Evolutionary conservation across 2,113 vertebrate species (phyloP).

Genomic region (Caranx ignobilis): DNA sequence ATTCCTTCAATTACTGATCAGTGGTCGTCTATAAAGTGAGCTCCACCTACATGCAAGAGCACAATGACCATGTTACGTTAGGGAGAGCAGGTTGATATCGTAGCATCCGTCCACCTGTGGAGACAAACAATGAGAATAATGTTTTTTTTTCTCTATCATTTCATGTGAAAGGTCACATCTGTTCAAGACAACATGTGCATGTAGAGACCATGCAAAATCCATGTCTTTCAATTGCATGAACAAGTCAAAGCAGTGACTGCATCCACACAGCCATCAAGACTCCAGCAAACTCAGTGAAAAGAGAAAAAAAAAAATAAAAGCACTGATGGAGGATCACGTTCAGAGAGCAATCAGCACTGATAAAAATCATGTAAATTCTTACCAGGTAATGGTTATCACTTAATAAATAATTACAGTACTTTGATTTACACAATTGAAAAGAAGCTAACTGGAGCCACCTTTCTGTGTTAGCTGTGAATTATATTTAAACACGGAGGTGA

Average conservation of each 20-base stretch:
- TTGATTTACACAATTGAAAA: not conserved
- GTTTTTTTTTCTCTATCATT: too few relatives aligned
- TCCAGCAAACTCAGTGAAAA: too few relatives aligned
- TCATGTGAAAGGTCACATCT: not conserved
- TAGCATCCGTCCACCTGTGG: slow-evolving; percentile 96
- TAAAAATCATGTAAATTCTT: too few relatives aligned
- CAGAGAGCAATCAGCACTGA: too few relatives aligned
- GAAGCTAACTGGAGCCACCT: too few relatives aligned
- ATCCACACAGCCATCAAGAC: too few relatives aligned
- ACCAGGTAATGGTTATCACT: not conserved
- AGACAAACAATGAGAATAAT: slow-evolving; percentile 18
- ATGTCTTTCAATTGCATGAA: not conserved
- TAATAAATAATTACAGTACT: not conserved
- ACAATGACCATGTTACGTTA: slow-evolving; percentile 79
- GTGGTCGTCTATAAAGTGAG: not conserved
- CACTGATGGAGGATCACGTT: too few relatives aligned
- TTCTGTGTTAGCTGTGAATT: not conserved
- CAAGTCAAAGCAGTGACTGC: too few relatives aligned
- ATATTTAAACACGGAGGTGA: too few relatives aligned
- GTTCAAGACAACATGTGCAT: not conserved
- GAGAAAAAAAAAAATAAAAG: too few relatives aligned
- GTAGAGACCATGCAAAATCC: too few relatives aligned
- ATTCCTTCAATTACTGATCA: not conserved
- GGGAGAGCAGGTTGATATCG: slow-evolving; percentile 92
- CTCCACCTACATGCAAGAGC: too few relatives aligned